Percentiles rank a stretch among this genome's conserved stretches.
These are phyloP conservation scores for Felis catus DNA, from an alignment of 2,113 vertebrate species.

Conservation along the genomic window F.catus_Fca126_mat1.0 CM031411.1:66535001-66535500, in stretches of 20 bases:
- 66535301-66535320: background rate
- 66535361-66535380: conserved; percentile 43
- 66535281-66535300: conserved; percentile 26
- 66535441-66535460: conserved; percentile 16
- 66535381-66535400: conserved; percentile 16
- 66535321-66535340: background rate
- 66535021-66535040: background rate
- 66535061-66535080: background rate
- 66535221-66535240: conserved; percentile 69
- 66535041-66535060: background rate
- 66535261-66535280: conserved; percentile 49
- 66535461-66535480: background rate
- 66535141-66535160: conserved; percentile 18
- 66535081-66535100: conserved; percentile 24
- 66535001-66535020: conserved; percentile 30
- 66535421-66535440: background rate
- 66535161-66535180: conserved; percentile 56
- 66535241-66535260: conserved; percentile 54
- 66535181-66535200: conserved; percentile 60
- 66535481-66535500: background rate
- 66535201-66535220: conserved; percentile 27
- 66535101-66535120: conserved; percentile 46
- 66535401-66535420: background rate
- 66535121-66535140: conserved; percentile 28
- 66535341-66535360: conserved; percentile 33